These are phyloP conservation scores for Platycnemis pennipes DNA, from an alignment of 2,888 invertebrate genomes.

Conservation along the genomic window DNA sequence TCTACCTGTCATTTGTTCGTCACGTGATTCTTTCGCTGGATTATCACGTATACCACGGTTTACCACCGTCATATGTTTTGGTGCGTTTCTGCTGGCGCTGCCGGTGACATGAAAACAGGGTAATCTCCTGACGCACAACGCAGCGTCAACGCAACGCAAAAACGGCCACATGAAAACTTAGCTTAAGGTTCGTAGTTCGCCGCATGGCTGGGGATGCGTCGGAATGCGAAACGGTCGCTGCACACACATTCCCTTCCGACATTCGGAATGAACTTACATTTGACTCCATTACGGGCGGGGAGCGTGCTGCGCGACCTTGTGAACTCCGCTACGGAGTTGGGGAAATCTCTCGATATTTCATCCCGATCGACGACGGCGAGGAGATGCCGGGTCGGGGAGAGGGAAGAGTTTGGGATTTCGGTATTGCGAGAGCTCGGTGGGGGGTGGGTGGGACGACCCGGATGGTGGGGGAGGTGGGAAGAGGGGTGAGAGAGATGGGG, in stretches of 20 bases:
- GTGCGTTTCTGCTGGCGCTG: too few relatives aligned
- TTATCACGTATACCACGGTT: too few relatives aligned
- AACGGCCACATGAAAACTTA: too few relatives aligned
- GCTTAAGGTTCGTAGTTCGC: not conserved
- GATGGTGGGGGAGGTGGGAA: not conserved
- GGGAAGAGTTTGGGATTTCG: not conserved
- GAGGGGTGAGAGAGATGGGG: not conserved
- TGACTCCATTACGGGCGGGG: conserved; percentile 31
- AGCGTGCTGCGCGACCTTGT: conserved; percentile 9
- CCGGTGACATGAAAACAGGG: too few relatives aligned
- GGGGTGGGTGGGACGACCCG: not conserved
- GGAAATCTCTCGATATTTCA: conserved; percentile 51
- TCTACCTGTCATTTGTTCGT: too few relatives aligned
- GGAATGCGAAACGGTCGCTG: not conserved
- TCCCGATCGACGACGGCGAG: not conserved
- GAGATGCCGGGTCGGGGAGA: not conserved
- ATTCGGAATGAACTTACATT: conserved; percentile 42
- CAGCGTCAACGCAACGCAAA: too few relatives aligned
- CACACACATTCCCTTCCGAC: not conserved
- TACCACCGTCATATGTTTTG: too few relatives aligned
- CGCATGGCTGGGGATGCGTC: not conserved
- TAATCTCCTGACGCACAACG: too few relatives aligned
- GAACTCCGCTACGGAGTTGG: not conserved
- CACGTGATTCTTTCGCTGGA: too few relatives aligned
- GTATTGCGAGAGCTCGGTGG: not conserved